Percentiles rank a stretch among this genome's conserved stretches.
Conservation (phyloP, 1,140 invertebrate species). For the Caenorhabditis tropicalis region DNA sequence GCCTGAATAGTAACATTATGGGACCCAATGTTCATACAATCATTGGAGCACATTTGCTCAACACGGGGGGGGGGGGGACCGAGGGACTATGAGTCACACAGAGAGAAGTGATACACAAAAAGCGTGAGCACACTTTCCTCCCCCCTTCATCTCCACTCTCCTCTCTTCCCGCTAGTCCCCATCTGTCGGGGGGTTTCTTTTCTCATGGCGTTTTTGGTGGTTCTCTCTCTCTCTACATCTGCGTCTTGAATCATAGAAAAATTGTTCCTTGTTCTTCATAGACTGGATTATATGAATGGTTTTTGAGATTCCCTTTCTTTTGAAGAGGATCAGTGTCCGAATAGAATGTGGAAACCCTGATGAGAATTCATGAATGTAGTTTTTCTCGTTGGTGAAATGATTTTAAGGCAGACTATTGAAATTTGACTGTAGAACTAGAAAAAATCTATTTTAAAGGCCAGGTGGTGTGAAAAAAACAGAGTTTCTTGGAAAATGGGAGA, state of each 20-base stretch:
- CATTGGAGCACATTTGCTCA: constrained; percentile 32
- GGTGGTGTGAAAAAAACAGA: too few species aligned
- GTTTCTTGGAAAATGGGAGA: neutral
- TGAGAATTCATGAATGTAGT: too few species aligned
- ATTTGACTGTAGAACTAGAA: too few species aligned
- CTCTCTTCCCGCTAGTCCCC: neutral
- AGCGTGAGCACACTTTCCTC: constrained; percentile 23
- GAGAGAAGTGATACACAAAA: constrained; percentile 36
- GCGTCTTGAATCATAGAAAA: neutral
- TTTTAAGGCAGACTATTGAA: too few species aligned
- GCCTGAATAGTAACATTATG: constrained; percentile 7
- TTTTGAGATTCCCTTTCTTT: neutral
- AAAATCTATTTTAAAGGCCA: too few species aligned
- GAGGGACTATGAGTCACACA: constrained; percentile 30
- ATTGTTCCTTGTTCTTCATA: neutral
- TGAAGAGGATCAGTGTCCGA: neutral
- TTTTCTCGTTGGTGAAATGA: too few species aligned
- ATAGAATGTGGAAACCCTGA: neutral
- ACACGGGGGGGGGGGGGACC: too few species aligned
- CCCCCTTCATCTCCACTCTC: neutral
- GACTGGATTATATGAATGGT: neutral
- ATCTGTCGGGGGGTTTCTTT: constrained; percentile 38
- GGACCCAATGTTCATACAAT: constrained; percentile 5
- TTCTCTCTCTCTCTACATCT: neutral
- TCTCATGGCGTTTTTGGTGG: neutral